A percentile compares a stretch with the other conserved stretches of the same genome.
Evolutionary conservation across 2,797 vertebrate species (phyloP).

Genomic region (Lemur catta): DNA sequence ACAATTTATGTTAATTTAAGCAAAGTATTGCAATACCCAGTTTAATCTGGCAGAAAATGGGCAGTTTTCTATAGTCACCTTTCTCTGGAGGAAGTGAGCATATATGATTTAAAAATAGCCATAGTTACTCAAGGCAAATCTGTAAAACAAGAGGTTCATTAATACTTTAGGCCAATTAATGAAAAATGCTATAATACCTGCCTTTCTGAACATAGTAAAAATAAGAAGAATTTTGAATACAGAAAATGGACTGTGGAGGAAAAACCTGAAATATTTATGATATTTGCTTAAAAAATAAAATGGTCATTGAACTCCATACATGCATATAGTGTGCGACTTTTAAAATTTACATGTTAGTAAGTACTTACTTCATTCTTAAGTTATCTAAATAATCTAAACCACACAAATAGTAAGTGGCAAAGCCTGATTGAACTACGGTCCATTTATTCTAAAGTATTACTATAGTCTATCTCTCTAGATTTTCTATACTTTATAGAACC

Average conservation of each 20-base stretch:
- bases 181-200: neutral
- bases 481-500: neutral
- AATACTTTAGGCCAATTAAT: neutral
- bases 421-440: neutral
- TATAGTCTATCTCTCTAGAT: neutral
- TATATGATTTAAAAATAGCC: neutral
- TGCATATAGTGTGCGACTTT: neutral
- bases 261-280: neutral
- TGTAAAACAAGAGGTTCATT: neutral
- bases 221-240: neutral
- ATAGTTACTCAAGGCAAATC: neutral
- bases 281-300: conserved; percentile 23
- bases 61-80: neutral
- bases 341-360: neutral
- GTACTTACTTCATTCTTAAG: neutral
- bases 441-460: neutral
- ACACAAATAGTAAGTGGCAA: neutral
- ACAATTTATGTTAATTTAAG: conserved; percentile 22
- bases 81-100: conserved; percentile 22
- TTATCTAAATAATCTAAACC: neutral
- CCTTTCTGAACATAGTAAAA: conserved; percentile 28
- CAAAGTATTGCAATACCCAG: neutral
- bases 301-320: neutral
- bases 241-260: neutral
- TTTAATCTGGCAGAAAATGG: neutral